Base-by-base conservation (phyloP, 2,113 vertebrate genomes). In the Sceloporus undulatus region DNA sequence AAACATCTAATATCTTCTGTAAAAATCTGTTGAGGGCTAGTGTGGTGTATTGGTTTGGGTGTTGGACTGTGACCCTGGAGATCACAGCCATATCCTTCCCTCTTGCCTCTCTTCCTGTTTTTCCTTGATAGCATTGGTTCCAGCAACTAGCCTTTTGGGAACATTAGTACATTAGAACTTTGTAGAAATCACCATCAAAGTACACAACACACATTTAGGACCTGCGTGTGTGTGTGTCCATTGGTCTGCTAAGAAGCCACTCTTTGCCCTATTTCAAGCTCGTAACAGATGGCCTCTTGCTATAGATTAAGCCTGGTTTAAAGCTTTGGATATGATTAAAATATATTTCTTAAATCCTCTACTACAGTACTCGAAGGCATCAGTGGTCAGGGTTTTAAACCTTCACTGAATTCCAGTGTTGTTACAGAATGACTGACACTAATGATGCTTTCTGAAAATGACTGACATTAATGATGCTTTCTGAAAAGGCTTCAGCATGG, bases 221-320 rank as follows among this genome's bases (percentile, higher is more conserved):
- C 1, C 66, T 70, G 66, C 6, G 2, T 70, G 66, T 62, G 59
- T 62, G 18, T 62, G 59, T 62, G 13, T 16, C 16, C 16, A 5
- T 71, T 71, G 65, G 66, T 70, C 70, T 38, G 65, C 54, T 71
- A 14, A 38, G 62, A 68, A 68, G 38, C 38, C 56, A 68, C n/a
- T 82, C 88, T 21, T 40, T 94, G 94, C 94, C 95, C 94, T 92
- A 93, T 89, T 94, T 95, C 89, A 86, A 83, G 75, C 85, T 91
- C 87, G 87, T 56, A 90, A 75, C 94, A 95, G 94, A 94, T 94
- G 94, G 95, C 75, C 79, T 90, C 85, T 90, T 84, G 56, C 0
- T 78, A 79, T 86, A 88, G 93, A 94, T 95, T 94, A 95, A 94
- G 89, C 73, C 38, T 68, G 42, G 83, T 91, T 29, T 93, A 73